Percentiles rank a stretch among this genome's conserved stretches.
These are phyloP conservation scores for Lomographa bimaculata DNA, from an alignment of 2,888 invertebrate species.

Conservation along the genomic window DNA sequence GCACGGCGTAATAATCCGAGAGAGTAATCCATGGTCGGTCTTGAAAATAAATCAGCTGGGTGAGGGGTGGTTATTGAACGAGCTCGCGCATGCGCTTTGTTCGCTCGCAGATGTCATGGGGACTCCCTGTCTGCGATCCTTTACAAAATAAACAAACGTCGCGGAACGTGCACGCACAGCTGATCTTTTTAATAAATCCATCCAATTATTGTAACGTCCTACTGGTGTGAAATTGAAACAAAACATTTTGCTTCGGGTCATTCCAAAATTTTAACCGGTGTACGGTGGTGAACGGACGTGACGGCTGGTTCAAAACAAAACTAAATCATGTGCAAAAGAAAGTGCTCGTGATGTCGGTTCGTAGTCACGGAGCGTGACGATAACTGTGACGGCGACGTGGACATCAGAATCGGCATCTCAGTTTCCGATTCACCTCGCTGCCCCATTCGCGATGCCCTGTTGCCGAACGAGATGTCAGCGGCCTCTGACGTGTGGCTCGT, in stretches of 20 bases:
- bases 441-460: conserved; percentile 55
- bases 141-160: conserved; percentile 73
- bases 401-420: conserved; percentile 62
- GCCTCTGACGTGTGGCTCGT: conserved; percentile 36
- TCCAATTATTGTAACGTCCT: conserved; percentile 20
- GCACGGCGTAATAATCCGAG: conserved; percentile 10
- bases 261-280: too few relatives aligned
- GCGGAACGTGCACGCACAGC: conserved; percentile 60
- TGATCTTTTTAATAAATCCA: conserved; percentile 36
- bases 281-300: conserved; percentile 3
- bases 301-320: conserved; percentile 45
- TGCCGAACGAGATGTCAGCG: conserved; percentile 53
- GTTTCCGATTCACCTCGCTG: conserved; percentile 69
- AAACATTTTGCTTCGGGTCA: neutral
- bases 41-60: conserved; percentile 56
- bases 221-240: neutral
- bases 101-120: conserved; percentile 39
- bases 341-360: conserved; percentile 62
- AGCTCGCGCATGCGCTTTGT: conserved; percentile 67
- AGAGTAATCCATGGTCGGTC: conserved; percentile 18
- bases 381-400: conserved; percentile 54
- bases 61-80: conserved; percentile 69
- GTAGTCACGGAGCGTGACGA: conserved; percentile 65
- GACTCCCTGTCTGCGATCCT: conserved; percentile 46
- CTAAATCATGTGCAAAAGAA: conserved; percentile 74